Evolutionary conservation across 2,113 vertebrate species (phyloP).

Genomic region (Stigmatopora argus): DNA sequence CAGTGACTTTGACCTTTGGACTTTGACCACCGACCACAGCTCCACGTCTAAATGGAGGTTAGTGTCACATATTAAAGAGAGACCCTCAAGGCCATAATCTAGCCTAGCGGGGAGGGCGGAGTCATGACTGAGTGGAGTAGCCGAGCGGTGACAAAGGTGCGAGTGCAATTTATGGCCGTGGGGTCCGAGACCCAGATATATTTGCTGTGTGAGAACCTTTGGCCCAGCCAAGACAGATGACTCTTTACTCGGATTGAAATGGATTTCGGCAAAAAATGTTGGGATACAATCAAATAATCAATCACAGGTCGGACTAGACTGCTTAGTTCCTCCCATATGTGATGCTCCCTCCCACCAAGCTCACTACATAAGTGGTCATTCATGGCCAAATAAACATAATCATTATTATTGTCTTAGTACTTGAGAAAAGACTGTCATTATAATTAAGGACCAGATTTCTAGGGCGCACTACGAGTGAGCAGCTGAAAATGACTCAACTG

Average conservation of each 20-base stretch:
- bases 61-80: constrained; percentile 5
- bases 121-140: constrained; percentile 3
- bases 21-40: constrained; percentile 1
- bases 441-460: background rate
- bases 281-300: background rate
- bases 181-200: background rate
- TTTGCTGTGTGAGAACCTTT: constrained; percentile 4
- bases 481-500: background rate
- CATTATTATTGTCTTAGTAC: background rate
- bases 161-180: background rate
- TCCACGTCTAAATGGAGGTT: constrained; percentile 2
- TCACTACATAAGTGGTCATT: background rate
- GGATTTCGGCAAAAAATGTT: background rate
- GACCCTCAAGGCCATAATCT: background rate
- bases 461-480: background rate
- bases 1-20: constrained; percentile 9
- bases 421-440: background rate
- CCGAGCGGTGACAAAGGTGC: background rate
- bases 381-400: background rate
- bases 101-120: background rate
- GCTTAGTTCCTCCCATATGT: background rate
- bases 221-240: no score
- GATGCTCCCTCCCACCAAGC: background rate
- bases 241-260: background rate
- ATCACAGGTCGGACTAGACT: background rate